Evolutionary conservation across 2,113 vertebrate genomes (phyloP).

Genomic region (Oostethus manadensis): DNA sequence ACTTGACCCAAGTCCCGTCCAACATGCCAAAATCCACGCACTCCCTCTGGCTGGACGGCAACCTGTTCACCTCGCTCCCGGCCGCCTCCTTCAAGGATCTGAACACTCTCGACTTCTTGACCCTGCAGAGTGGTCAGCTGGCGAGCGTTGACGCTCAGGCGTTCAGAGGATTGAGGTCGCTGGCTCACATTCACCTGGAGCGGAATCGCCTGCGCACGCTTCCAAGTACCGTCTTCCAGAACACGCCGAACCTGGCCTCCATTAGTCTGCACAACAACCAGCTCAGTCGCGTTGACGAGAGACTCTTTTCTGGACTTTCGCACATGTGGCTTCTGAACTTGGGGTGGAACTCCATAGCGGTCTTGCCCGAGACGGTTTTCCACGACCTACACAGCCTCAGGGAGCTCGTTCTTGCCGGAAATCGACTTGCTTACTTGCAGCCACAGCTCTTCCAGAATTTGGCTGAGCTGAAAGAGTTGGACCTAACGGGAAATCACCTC

Average conservation of each 20-base stretch:
- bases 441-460: conserved; percentile 86
- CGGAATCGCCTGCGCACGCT: conserved; percentile 79
- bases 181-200: conserved; percentile 86
- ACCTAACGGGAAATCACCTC: conserved; percentile 82
- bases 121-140: conserved; percentile 83
- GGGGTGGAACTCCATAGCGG: conserved; percentile 88
- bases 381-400: conserved; percentile 80
- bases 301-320: conserved; percentile 81
- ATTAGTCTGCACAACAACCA: conserved; percentile 87
- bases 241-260: conserved; percentile 81
- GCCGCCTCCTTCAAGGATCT: conserved; percentile 78
- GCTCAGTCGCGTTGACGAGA: conserved; percentile 82
- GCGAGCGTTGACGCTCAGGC: conserved; percentile 76
- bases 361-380: conserved; percentile 82
- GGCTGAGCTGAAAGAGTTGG: conserved; percentile 86
- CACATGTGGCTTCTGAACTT: conserved; percentile 91
- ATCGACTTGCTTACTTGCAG: conserved; percentile 89
- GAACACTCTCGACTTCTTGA: conserved; percentile 81
- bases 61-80: conserved; percentile 79
- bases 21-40: conserved; percentile 72
- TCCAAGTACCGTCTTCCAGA: conserved; percentile 74
- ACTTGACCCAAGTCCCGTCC: conserved; percentile 74
- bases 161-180: conserved; percentile 76
- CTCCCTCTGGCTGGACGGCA: conserved; percentile 87
- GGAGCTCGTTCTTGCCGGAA: conserved; percentile 88